Evolutionary conservation across 2,113 vertebrate species (phyloP).

Genomic region (Bos javanicus): DNA sequence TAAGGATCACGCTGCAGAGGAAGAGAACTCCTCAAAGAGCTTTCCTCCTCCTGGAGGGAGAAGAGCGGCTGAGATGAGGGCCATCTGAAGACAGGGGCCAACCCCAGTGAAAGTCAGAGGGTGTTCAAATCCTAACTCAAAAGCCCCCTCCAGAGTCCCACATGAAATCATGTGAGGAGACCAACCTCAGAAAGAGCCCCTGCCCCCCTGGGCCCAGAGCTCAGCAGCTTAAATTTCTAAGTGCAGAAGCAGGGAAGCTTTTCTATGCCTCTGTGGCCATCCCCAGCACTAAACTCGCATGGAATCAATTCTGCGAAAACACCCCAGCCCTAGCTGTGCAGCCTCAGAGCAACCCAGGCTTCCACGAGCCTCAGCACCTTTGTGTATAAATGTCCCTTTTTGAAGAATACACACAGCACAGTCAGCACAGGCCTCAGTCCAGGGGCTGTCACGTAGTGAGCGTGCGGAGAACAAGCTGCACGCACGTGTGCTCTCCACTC

Average conservation of each 20-base stretch:
- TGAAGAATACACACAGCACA: accelerated
- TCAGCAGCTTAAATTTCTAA: not conserved
- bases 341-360: not conserved
- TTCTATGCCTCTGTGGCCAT: not conserved
- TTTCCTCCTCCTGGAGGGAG: no score
- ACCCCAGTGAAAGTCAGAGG: not conserved
- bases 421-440: not conserved
- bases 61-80: not conserved
- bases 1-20: accelerated
- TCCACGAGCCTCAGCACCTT: accelerated
- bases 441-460: accelerated
- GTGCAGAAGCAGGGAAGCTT: not conserved
- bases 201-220: not conserved
- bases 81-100: not conserved
- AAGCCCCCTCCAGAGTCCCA: not conserved
- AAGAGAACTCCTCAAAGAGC: not conserved
- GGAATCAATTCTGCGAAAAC: no score
- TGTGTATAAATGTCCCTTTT: accelerated
- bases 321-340: accelerated
- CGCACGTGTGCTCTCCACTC: not conserved
- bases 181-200: not conserved
- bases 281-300: no score
- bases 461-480: not conserved
- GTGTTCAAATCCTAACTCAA: not conserved
- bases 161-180: not conserved